These are phyloP conservation scores for Dipodomys merriami DNA, from an alignment of 2,113 vertebrate species.

Conservation along the genomic window DNA sequence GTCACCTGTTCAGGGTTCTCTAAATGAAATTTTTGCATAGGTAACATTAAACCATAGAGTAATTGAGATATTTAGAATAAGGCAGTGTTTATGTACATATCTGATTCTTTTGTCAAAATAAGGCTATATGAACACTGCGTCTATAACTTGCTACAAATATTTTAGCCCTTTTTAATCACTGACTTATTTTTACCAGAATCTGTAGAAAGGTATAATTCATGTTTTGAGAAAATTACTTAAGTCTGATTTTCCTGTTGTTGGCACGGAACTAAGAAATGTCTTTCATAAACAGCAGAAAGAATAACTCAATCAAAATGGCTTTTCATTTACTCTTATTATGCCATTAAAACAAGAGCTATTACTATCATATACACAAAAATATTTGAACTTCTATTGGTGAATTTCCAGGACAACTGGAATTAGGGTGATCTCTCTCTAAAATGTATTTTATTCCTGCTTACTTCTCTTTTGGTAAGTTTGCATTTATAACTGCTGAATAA, in stretches of 20 bases:
- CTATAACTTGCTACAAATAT: background rate
- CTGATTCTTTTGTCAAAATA: background rate
- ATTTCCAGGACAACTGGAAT: background rate
- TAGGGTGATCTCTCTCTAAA: background rate
- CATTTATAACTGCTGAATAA: background rate
- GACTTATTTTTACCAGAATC: background rate
- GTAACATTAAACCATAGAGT: background rate
- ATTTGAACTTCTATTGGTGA: background rate
- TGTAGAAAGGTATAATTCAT: background rate
- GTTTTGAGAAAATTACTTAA: background rate
- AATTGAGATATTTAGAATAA: background rate
- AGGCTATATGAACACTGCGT: background rate
- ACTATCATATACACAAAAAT: background rate
- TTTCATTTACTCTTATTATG: background rate
- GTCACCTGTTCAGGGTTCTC: slow-evolving; percentile 42
- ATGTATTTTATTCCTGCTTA: background rate
- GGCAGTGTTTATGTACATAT: background rate
- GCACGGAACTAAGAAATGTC: background rate
- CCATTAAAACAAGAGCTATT: background rate
- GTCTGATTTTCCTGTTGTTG: background rate
- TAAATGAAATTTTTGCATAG: background rate
- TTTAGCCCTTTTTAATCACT: background rate
- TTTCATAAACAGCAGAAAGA: background rate
- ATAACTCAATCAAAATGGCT: background rate
- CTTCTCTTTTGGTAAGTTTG: background rate